A percentile compares a stretch with the other conserved stretches of the same genome.
These are phyloP conservation scores for Bombus ignitus DNA, from an alignment of 1,140 invertebrate species.

Conservation along the genomic window DNA sequence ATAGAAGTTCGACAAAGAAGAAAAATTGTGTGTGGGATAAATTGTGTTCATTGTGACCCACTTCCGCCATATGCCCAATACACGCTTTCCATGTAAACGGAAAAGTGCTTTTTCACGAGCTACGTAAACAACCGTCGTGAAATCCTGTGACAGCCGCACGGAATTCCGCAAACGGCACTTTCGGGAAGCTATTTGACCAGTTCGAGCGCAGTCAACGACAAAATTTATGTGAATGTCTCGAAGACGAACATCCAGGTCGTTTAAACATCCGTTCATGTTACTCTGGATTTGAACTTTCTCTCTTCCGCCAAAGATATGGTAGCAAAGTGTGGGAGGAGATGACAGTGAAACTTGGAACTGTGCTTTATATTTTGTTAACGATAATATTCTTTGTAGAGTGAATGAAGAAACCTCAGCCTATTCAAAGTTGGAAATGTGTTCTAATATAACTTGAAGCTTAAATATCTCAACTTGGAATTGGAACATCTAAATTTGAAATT, in stretches of 20 bases:
- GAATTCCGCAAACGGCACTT: constrained; percentile 23
- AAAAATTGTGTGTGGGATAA: neutral
- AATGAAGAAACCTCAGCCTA: too few relatives aligned
- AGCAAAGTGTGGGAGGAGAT: neutral
- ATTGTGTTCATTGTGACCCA: constrained; percentile 12
- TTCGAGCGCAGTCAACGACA: neutral
- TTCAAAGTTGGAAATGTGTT: too few relatives aligned
- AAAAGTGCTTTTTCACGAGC: constrained; percentile 55
- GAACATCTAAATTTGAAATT: too few relatives aligned
- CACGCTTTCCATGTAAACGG: constrained; percentile 27
- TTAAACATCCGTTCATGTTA: neutral
- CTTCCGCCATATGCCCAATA: constrained; percentile 58
- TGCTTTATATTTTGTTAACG: too few relatives aligned
- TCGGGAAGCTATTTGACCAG: neutral
- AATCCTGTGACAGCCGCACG: neutral
- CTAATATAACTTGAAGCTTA: too few relatives aligned
- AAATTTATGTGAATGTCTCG: constrained; percentile 44
- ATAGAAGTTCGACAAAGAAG: neutral
- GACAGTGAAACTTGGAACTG: too few relatives aligned
- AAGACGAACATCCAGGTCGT: neutral
- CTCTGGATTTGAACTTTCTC: neutral
- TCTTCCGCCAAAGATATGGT: neutral
- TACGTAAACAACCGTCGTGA: constrained; percentile 40
- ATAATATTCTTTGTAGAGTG: too few relatives aligned
- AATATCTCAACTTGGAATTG: too few relatives aligned